phyloP scores from a whole-genome alignment of 2,113 vertebrate genomes.

The Mellivora capensis region DNA sequence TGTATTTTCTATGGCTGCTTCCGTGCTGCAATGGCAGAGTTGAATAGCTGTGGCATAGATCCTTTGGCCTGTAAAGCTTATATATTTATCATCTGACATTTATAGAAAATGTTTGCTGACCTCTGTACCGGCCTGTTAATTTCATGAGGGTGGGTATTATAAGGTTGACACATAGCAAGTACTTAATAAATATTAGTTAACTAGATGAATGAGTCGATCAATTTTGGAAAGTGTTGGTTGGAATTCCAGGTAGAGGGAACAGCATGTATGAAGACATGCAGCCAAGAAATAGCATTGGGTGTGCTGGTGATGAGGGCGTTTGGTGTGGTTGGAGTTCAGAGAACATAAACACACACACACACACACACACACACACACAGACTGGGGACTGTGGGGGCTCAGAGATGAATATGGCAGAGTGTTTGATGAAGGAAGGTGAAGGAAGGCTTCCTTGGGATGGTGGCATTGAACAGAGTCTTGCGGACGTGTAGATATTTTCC shows the following conservation, averaged over 20 bases:
- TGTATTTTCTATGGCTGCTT: neutral
- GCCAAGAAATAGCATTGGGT: neutral
- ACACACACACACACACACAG: neutral
- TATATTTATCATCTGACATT: neutral
- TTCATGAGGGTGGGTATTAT: neutral
- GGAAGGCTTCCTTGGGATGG: neutral
- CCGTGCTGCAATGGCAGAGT: neutral
- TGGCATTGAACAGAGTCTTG: neutral
- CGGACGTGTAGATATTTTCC: neutral
- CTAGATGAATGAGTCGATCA: neutral
- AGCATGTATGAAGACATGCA: neutral
- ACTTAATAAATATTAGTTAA: neutral
- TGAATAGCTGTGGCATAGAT: neutral
- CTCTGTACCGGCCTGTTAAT: neutral
- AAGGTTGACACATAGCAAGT: neutral
- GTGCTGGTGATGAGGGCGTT: neutral
- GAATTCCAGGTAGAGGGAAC: neutral
- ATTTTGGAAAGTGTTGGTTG: neutral
- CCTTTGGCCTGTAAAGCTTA: neutral
- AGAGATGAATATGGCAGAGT: neutral
- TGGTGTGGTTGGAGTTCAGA: neutral
- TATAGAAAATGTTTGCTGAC: neutral
- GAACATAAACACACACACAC: neutral
- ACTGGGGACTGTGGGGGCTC: neutral
- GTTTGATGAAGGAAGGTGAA: neutral